A percentile compares a stretch with the other conserved stretches of the same genome.
Conservation (phyloP, 2,888 invertebrate genomes). For the Leptinotarsa juncta region DNA sequence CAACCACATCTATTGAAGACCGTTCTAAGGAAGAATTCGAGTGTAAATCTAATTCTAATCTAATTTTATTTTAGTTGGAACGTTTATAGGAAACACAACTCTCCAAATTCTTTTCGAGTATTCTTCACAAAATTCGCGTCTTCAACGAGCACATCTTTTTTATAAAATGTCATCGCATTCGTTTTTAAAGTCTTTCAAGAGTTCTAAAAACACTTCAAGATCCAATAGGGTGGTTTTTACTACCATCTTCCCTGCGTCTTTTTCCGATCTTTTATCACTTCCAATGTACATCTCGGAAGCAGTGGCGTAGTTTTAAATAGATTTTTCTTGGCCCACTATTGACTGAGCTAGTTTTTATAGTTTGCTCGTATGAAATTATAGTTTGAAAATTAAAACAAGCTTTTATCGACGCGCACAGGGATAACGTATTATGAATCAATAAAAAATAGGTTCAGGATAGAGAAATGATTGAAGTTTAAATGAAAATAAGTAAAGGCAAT, state of each 20-base stretch:
- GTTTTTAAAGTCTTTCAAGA: slow-evolving; percentile 24
- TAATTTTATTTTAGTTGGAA: background rate
- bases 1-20: no score
- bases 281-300: slow-evolving; percentile 44
- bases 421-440: no score
- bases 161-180: slow-evolving; percentile 15
- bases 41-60: no score
- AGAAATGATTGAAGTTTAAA: no score
- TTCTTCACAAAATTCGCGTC: background rate
- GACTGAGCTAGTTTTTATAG: no score
- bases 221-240: slow-evolving; percentile 38
- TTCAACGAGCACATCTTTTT: background rate
- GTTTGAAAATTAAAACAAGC: no score
- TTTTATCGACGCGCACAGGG: no score
- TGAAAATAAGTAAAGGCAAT: no score
- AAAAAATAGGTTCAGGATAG: no score
- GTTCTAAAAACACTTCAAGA: slow-evolving; percentile 41
- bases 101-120: background rate
- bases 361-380: no score
- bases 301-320: background rate
- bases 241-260: slow-evolving; percentile 33
- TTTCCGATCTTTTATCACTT: slow-evolving; percentile 46
- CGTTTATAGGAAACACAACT: background rate
- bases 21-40: no score
- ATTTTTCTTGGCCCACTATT: no score